Evolutionary conservation across 1,140 invertebrate genomes (phyloP).

Genomic region (Drosophila rhopaloa): DNA sequence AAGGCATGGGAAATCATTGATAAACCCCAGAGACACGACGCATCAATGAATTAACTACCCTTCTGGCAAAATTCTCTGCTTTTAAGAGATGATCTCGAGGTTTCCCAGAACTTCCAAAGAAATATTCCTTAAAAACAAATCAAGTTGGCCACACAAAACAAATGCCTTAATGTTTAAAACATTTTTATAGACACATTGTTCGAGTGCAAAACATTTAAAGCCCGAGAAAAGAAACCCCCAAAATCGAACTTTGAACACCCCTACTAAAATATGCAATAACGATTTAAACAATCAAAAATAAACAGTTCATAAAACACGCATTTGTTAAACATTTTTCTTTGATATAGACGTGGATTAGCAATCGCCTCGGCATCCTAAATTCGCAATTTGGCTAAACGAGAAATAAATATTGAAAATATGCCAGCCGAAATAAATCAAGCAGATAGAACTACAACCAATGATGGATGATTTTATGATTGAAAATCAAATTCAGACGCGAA

Average conservation of each 20-base stretch:
- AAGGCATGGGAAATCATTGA: conserved; percentile 3
- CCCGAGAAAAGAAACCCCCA: neutral
- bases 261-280: conserved; percentile 13
- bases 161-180: neutral
- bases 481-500: conserved; percentile 18
- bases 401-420: conserved; percentile 62
- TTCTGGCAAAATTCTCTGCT: conserved; percentile 1
- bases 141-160: conserved; percentile 7
- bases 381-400: conserved; percentile 48
- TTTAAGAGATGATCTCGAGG: neutral
- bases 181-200: conserved; percentile 15
- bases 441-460: conserved; percentile 52
- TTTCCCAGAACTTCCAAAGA: conserved; percentile 5
- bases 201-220: conserved; percentile 11
- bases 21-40: conserved; percentile 28
- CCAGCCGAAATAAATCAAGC: conserved; percentile 64
- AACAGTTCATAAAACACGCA: conserved; percentile 54
- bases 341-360: conserved; percentile 5
- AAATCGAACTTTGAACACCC: conserved; percentile 14
- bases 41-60: conserved; percentile 3
- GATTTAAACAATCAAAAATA: conserved; percentile 37
- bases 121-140: conserved; percentile 1
- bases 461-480: conserved; percentile 50
- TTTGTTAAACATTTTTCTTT: conserved; percentile 13
- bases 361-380: conserved; percentile 22